These are phyloP conservation scores for Salvelinus fontinalis DNA, from an alignment of 2,113 vertebrate genomes.

Conservation along the genomic window DNA sequence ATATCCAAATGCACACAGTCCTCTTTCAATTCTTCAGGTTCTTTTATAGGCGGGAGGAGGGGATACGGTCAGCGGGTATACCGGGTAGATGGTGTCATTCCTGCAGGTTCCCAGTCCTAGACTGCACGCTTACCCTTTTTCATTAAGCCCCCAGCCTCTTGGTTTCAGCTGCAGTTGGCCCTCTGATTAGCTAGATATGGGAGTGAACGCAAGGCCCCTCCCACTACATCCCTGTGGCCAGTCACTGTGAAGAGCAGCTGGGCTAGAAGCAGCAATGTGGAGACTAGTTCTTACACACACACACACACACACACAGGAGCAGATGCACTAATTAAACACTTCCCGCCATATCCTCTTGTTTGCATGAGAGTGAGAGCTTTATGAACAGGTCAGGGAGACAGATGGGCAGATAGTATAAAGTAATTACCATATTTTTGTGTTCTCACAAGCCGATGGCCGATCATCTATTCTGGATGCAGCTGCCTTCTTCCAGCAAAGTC, in stretches of 20 bases:
- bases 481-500: conserved; percentile 54
- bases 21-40: conserved; percentile 44
- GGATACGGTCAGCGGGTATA: conserved; percentile 47
- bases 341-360: conserved; percentile 61
- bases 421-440: conserved; percentile 39
- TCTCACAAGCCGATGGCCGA: conserved; percentile 38
- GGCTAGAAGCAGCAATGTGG: conserved; percentile 47
- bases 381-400: background rate
- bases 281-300: conserved; percentile 31
- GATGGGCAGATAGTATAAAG: background rate
- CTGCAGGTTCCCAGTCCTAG: conserved; percentile 40
- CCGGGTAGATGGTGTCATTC: conserved; percentile 42
- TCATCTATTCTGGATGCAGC: conserved; percentile 71
- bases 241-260: conserved; percentile 61
- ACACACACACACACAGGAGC: conserved; percentile 51
- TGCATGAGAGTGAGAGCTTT: conserved; percentile 14
- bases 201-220: conserved; percentile 72
- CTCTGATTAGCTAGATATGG: conserved; percentile 66
- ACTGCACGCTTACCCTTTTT: conserved; percentile 63
- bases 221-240: conserved; percentile 62
- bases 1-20: conserved; percentile 50
- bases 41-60: conserved; percentile 62
- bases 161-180: conserved; percentile 62
- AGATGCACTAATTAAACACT: conserved; percentile 64
- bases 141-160: conserved; percentile 59